phyloP scores from a whole-genome alignment of 2,888 invertebrate genomes.

The Dryomyza anilis region DNA sequence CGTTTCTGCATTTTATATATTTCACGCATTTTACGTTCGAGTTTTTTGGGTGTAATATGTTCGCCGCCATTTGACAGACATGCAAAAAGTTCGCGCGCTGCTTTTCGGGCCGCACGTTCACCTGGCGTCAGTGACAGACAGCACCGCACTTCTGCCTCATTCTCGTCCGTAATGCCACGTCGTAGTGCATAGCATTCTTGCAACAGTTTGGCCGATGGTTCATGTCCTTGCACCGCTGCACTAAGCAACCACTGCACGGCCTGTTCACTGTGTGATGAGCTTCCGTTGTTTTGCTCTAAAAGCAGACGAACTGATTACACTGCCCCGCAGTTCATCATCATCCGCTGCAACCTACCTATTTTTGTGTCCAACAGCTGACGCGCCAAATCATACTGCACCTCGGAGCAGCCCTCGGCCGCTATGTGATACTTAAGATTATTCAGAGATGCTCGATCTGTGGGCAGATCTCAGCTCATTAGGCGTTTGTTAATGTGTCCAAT shows the following conservation, averaged over 20 bases:
- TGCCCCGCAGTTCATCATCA: constrained; percentile 36
- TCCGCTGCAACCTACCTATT: too few relatives aligned
- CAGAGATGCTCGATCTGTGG: constrained; percentile 58
- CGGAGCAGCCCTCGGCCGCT: constrained; percentile 87
- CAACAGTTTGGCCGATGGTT: constrained; percentile 82
- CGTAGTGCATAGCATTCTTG: constrained; percentile 67
- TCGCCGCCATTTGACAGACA: constrained; percentile 86
- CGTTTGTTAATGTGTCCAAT: neutral
- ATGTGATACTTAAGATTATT: constrained; percentile 67
- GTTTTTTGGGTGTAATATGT: constrained; percentile 82
- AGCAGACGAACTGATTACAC: neutral
- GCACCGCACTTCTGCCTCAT: constrained; percentile 73
- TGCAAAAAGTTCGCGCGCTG: constrained; percentile 86
- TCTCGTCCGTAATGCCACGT: constrained; percentile 75
- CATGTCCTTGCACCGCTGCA: constrained; percentile 90
- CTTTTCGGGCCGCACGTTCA: constrained; percentile 85
- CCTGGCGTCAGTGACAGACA: constrained; percentile 84
- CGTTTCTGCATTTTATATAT: constrained; percentile 65
- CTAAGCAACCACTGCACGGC: constrained; percentile 92
- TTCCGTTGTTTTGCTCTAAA: constrained; percentile 27
- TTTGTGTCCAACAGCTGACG: constrained; percentile 80
- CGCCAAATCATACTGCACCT: constrained; percentile 86
- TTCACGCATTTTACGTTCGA: constrained; percentile 76
- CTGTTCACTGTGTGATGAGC: constrained; percentile 66
- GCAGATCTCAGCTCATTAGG: neutral